Evolutionary conservation across 2,888 invertebrate genomes (phyloP), one percentile per base, ranked within the genome.

Genomic region (Uropetala carovei): DNA sequence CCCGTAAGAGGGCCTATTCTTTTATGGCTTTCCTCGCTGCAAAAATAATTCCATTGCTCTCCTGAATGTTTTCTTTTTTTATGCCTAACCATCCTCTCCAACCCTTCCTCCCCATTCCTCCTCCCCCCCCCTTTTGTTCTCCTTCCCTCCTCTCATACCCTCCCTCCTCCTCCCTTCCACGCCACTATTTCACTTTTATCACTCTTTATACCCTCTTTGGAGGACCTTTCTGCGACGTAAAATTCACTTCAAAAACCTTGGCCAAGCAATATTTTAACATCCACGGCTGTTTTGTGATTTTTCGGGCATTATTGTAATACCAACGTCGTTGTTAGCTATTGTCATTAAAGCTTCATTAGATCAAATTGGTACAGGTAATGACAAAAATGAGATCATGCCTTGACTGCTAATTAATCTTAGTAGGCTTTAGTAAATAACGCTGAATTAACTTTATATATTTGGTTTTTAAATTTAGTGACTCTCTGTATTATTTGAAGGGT

Each of bases 21-120:
- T 83, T 83, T 83, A 83, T 83, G 83, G 83, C 83, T 83, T 83
- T 83, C 83, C 83, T 83, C 83, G 83, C 83, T 83, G 83, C 83
- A 83, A 83, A 83, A 83, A 83, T 83, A 83, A 83, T 83, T 83
- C 83, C 83, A 83, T 83, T 83, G 56, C 83, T 57, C 57, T 2
- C 83, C 57, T 57, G 83, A 83, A 83, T 83, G 56, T 83, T 57
- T 83, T 57, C 57, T 83, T 43, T 83, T 43, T 83, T 83, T 83
- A 83, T 83, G 83, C 83, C 83, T 43, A 83, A 83, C 83, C 83
- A 57, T 83, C 57, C 83, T 82, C 83, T 56, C 56, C n/a, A 5
- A 43, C 11, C 83, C n/a, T 57, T 57, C 83, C 57, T 10, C 57
- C n/a, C n/a, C n/a, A 16, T 57, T 56, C 16, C 14, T 13, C 16